A percentile compares a stretch with the other conserved stretches of the same genome.
Evolutionary conservation across 1,140 invertebrate genomes (phyloP).

Genomic region (Marisa cornuarietis): DNA sequence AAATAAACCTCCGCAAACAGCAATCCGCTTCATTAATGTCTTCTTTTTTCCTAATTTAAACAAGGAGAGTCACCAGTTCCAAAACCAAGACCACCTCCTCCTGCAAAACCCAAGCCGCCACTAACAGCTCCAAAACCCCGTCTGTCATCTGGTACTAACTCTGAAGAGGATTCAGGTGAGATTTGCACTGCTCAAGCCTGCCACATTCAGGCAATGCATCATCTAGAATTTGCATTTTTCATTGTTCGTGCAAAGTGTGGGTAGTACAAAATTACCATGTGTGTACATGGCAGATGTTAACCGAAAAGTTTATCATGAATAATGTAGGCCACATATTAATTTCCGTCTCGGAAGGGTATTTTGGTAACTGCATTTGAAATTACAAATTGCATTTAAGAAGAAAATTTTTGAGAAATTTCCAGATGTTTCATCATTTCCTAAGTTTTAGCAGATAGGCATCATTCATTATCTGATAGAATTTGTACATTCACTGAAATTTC

Average conservation of each 20-base stretch:
- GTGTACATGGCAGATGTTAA: too few species aligned
- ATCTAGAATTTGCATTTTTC: not conserved
- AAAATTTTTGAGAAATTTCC: too few species aligned
- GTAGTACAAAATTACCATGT: not conserved
- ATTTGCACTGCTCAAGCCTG: not conserved
- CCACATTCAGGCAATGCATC: too few species aligned
- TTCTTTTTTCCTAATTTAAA: not conserved
- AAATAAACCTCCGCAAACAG: not conserved
- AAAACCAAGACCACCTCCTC: constrained; percentile 25
- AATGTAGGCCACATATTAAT: too few species aligned
- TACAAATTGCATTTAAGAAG: too few species aligned
- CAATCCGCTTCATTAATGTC: not conserved
- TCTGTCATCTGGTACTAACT: not conserved
- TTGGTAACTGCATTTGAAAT: too few species aligned
- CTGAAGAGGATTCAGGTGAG: constrained; percentile 6
- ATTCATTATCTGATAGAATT: too few species aligned
- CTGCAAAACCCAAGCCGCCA: constrained; percentile 26
- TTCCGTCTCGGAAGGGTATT: too few species aligned
- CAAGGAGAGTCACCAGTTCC: not conserved
- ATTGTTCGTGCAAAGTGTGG: not conserved
- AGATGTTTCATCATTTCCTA: too few species aligned
- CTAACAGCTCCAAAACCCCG: constrained; percentile 18
- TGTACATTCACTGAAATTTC: too few species aligned
- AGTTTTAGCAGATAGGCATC: too few species aligned
- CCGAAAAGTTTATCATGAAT: too few species aligned